Conservation (phyloP, 1,140 invertebrate species). For the Drosophila navojoa region DNA sequence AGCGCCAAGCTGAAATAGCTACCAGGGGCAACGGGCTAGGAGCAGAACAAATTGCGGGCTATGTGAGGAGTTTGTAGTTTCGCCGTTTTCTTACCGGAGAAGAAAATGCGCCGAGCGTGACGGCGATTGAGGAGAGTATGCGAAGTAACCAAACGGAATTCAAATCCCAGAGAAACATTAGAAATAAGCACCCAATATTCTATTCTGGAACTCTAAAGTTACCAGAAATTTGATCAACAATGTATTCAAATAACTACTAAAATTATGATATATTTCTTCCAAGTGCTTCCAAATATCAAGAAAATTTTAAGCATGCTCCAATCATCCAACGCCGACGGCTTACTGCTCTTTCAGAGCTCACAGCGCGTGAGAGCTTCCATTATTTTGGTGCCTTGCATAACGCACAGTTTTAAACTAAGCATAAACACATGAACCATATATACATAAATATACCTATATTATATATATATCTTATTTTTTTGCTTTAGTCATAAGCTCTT, state of each 20-base stretch:
- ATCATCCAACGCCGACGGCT: slow-evolving; percentile 24
- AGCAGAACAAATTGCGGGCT: background rate
- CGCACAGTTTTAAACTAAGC: slow-evolving; percentile 26
- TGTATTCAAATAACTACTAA: background rate
- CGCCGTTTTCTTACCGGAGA: slow-evolving; percentile 78
- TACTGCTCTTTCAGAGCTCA: slow-evolving; percentile 10
- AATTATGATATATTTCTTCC: background rate
- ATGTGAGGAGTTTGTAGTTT: slow-evolving; percentile 60
- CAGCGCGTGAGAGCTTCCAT: slow-evolving; percentile 13
- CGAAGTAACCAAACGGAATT: background rate
- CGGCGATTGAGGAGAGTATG: slow-evolving; percentile 12
- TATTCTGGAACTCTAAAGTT: too few species aligned
- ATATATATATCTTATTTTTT: slow-evolving; percentile 15
- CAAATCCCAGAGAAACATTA: too few species aligned
- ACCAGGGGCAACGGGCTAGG: slow-evolving; percentile 80
- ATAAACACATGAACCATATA: slow-evolving; percentile 26
- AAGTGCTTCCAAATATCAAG: background rate
- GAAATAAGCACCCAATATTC: too few species aligned
- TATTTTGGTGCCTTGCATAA: slow-evolving; percentile 30
- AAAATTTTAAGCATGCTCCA: background rate
- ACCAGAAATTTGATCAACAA: too few species aligned
- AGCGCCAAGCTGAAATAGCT: slow-evolving; percentile 78
- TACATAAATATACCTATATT: slow-evolving; percentile 17
- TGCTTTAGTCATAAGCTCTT: slow-evolving; percentile 20
- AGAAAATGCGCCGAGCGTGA: slow-evolving; percentile 67